Base-by-base conservation (phyloP, 1,140 invertebrate species). In the Ips nitidus region DNA sequence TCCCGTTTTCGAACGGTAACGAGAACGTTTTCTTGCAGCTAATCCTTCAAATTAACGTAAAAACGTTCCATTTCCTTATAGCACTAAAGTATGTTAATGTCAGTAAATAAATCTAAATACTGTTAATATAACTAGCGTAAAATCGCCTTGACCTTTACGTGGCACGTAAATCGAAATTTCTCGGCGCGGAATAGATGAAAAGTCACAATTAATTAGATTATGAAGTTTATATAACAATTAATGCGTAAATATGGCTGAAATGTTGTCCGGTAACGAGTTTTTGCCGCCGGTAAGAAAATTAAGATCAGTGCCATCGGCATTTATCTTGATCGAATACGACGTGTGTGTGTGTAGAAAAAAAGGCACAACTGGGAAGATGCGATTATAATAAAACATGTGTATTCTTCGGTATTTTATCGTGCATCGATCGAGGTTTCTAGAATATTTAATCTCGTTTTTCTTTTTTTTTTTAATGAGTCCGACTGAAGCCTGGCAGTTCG, bases 291-390 rank as follows among this genome's bases (percentile, higher is more conserved):
- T 58, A 57, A 52, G 66, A 68, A 68, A 68, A 66, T 68, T 57
- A 60, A 68, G 66, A 68, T 58, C 66, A 68, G 42, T 68, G 56
- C 55, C 43, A 69, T 53, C 58, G 67, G 59, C 67, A 63, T 69
- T 55, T 69, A 69, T 69, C 67, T 69, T 61, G 59, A 69, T 69
- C 67, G 57, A 59, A 63, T 69, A 69, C 56, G 67, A 69, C 67
- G 62, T 62, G 43, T 62, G 58, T 50, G 22, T 22, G 67, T 57
- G 50, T 69, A 60, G 40, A 69, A 62, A 45, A 53, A 69, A 60
- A 63, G 57, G 36, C 59, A 56, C 39, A 52, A 63, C 52, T 62
- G 43, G 62, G 60, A 55, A 62, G 53, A 68, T 60, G 58, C 50
- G 59, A 69, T 61, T 69, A 63, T 62, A 53, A 69, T 38, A 69